These are phyloP conservation scores for Hemiscyllium ocellatum DNA, from an alignment of 2,113 vertebrate species.

Conservation along the genomic window DNA sequence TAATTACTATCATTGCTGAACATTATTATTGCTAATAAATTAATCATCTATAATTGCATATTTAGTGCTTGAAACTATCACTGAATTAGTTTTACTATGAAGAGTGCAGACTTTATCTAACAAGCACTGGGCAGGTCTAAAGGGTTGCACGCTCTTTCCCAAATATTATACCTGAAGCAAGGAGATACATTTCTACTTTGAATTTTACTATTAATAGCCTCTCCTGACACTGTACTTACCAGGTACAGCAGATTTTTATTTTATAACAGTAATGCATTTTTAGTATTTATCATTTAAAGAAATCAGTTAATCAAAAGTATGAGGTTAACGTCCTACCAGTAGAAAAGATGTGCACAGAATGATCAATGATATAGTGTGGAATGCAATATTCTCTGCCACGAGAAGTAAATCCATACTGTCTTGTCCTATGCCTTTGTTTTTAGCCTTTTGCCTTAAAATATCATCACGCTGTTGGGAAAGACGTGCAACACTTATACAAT, in stretches of 20 bases:
- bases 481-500: conserved; percentile 50
- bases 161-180: conserved; percentile 24
- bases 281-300: conserved; percentile 34
- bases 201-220: conserved; percentile 24
- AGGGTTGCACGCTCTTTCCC: conserved; percentile 34
- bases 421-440: conserved; percentile 41
- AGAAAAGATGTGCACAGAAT: conserved; percentile 26
- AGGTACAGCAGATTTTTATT: conserved; percentile 4
- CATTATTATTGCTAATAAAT: conserved; percentile 13
- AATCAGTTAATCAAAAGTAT: conserved; percentile 31
- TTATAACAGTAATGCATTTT: conserved; percentile 16
- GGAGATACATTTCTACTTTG: background rate
- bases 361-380: conserved; percentile 13
- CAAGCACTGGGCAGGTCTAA: conserved; percentile 23
- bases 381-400: background rate
- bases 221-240: conserved; percentile 30
- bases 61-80: conserved; percentile 36
- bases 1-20: background rate
- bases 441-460: conserved; percentile 30
- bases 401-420: conserved; percentile 19
- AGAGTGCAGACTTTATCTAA: conserved; percentile 22
- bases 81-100: conserved; percentile 32
- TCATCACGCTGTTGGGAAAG: conserved; percentile 44
- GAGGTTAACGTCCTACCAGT: conserved; percentile 30
- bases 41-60: conserved; percentile 28